A percentile compares a stretch with the other conserved stretches of the same genome.
phyloP scores from a whole-genome alignment of 2,797 vertebrate species.

The Rhyacichthys aspro region DNA sequence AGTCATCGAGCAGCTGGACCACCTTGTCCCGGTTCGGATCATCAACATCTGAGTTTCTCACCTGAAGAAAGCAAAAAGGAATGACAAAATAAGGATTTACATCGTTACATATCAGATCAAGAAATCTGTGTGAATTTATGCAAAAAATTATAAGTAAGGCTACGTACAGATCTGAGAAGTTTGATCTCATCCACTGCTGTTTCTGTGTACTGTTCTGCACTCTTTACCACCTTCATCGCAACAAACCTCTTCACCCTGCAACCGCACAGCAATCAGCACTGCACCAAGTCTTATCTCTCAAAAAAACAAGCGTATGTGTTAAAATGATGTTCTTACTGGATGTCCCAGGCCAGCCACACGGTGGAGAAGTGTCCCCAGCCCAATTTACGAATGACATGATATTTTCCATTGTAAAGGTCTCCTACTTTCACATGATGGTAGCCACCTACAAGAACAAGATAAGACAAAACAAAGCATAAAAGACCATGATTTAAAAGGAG shows the following conservation, averaged over 20 bases:
- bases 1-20: conserved; percentile 96
- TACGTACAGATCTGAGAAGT: conserved; percentile 93
- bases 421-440: conserved; percentile 99
- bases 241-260: conserved; percentile 93
- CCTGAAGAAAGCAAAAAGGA: conserved; percentile 72
- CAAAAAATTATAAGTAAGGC: neutral
- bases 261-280: conserved; percentile 49
- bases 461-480: too few species aligned
- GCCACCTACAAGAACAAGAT: conserved; percentile 80
- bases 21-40: conserved; percentile 94
- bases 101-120: neutral
- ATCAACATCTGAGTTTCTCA: conserved; percentile 90
- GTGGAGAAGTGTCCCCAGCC: conserved; percentile 99
- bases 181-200: conserved; percentile 98
- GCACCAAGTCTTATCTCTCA: conserved; percentile 9
- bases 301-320: neutral
- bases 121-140: too few species aligned
- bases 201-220: conserved; percentile 98
- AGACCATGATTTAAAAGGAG: neutral
- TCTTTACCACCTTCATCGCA: conserved; percentile 99
- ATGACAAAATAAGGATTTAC: conserved; percentile 2
- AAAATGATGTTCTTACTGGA: conserved; percentile 84
- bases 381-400: conserved; percentile 96
- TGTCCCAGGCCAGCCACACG: conserved; percentile 98
- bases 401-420: conserved; percentile 96